Conservation (phyloP, 2,113 vertebrate species). For the Litocranius walleri region DNA sequence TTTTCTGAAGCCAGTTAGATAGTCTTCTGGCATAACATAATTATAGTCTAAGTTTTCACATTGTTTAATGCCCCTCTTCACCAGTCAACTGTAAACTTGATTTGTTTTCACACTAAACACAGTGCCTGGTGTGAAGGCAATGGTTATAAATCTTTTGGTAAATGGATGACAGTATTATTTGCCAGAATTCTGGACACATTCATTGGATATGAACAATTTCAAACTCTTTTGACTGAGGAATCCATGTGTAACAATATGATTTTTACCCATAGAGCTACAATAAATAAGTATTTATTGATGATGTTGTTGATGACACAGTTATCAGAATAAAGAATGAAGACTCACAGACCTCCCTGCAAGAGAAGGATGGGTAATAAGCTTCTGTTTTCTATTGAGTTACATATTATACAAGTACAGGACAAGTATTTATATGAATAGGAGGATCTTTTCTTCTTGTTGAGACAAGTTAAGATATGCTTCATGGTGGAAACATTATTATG, state of each 20-base stretch:
- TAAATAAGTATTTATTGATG: constrained; percentile 49
- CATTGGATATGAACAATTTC: not conserved
- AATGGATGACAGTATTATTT: not conserved
- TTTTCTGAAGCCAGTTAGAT: not conserved
- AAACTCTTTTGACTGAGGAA: constrained; percentile 13
- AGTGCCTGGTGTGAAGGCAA: not conserved
- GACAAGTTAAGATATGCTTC: constrained; percentile 2
- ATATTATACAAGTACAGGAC: not conserved
- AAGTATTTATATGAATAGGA: constrained; percentile 54
- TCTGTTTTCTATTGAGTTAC: constrained; percentile 27
- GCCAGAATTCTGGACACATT: constrained; percentile 4
- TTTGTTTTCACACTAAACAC: not conserved
- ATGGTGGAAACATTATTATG: not conserved
- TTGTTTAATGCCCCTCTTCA: not conserved
- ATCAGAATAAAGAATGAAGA: constrained; percentile 20
- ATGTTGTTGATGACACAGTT: not conserved
- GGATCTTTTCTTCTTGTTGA: not conserved
- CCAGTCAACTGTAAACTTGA: not conserved
- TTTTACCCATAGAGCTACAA: constrained; percentile 24
- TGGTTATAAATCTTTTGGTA: not conserved
- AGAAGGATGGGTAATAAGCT: constrained; percentile 22
- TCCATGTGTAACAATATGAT: not conserved
- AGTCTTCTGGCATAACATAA: not conserved
- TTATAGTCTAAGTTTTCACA: not conserved
- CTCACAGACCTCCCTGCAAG: not conserved